Conservation (phyloP, 2,888 invertebrate genomes). For the Bimastos eiseni region DNA sequence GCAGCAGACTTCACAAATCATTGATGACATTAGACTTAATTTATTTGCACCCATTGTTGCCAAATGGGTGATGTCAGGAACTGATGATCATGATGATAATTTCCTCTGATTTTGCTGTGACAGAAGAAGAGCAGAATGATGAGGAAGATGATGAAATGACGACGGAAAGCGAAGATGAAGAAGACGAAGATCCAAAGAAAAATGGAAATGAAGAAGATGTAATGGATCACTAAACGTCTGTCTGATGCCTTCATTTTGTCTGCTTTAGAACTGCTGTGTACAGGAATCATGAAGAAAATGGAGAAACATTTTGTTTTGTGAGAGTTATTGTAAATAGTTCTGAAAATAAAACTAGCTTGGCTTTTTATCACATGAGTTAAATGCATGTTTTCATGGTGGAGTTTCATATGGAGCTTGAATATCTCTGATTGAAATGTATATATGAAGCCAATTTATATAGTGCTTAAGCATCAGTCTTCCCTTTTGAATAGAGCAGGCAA, state of each 20-base stretch:
- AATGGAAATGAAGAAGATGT: constrained; percentile 30
- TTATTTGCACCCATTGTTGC: too few relatives aligned
- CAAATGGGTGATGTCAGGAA: too few relatives aligned
- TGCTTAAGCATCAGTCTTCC: too few relatives aligned
- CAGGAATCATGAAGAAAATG: not conserved
- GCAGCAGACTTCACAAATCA: too few relatives aligned
- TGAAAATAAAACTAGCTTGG: not conserved
- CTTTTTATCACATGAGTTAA: not conserved
- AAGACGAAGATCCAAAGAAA: constrained; percentile 25
- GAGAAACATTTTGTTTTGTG: not conserved
- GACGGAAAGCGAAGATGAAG: constrained; percentile 30
- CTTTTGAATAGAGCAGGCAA: too few relatives aligned
- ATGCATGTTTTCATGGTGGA: too few relatives aligned
- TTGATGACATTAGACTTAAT: too few relatives aligned
- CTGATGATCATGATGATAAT: too few relatives aligned
- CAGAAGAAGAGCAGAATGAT: not conserved
- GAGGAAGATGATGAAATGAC: not conserved
- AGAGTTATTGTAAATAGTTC: not conserved
- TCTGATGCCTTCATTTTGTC: not conserved
- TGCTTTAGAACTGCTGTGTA: not conserved
- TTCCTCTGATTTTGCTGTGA: not conserved
- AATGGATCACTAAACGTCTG: constrained; percentile 31
- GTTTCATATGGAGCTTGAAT: too few relatives aligned
- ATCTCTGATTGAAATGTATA: too few relatives aligned
- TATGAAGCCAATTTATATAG: too few relatives aligned